phyloP scores from a whole-genome alignment of 2,888 invertebrate genomes.

The Selenia dentaria region DNA sequence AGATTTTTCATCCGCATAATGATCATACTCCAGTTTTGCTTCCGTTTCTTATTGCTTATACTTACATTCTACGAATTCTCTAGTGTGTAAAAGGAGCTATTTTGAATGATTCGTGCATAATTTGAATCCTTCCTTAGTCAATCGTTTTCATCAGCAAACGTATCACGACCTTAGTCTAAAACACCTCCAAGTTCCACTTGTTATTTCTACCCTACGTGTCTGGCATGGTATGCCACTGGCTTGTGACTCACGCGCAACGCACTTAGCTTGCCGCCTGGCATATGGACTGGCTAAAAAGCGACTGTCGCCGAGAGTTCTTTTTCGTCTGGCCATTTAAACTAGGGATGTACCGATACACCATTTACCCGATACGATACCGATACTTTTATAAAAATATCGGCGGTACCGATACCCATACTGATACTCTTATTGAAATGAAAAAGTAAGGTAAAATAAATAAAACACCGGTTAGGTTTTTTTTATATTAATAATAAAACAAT shows the following conservation, averaged over 20 bases:
- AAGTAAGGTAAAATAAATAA: too few relatives aligned
- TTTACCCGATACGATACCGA: too few relatives aligned
- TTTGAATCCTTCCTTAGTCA: too few relatives aligned
- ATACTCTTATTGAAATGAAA: too few relatives aligned
- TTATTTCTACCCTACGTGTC: conserved; percentile 14
- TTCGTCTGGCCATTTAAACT: conserved; percentile 52
- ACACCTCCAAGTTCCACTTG: conserved; percentile 10
- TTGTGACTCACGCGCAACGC: conserved; percentile 58
- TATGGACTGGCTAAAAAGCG: conserved; percentile 55
- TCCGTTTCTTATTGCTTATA: background rate
- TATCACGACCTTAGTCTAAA: conserved; percentile 3
- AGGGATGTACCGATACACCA: too few relatives aligned
- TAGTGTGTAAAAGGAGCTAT: too few relatives aligned
- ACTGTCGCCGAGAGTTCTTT: conserved; percentile 51
- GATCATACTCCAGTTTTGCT: background rate
- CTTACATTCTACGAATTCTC: background rate
- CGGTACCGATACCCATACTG: too few relatives aligned
- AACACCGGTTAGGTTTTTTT: too few relatives aligned
- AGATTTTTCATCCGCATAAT: conserved; percentile 7
- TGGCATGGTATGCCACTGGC: conserved; percentile 15
- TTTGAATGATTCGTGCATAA: too few relatives aligned
- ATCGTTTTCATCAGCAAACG: conserved; percentile 2
- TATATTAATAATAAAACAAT: too few relatives aligned
- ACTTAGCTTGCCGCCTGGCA: conserved; percentile 30
- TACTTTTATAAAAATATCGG: too few relatives aligned